Percentiles rank a stretch among this genome's conserved stretches.
Evolutionary conservation across 1,140 invertebrate genomes (phyloP).

Genomic region (Diabrotica undecimpunctata): DNA sequence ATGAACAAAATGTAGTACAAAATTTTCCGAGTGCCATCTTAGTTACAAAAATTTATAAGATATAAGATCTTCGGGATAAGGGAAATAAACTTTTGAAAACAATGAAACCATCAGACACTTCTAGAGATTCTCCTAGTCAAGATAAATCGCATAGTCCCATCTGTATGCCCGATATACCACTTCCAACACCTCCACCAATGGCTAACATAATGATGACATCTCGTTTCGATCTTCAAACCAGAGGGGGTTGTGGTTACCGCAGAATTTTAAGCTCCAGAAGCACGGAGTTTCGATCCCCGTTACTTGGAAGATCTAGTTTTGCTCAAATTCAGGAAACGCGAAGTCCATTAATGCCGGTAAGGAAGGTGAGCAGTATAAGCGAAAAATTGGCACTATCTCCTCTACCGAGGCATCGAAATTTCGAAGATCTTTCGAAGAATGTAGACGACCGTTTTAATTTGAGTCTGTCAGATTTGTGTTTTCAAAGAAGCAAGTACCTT

Average conservation of each 20-base stretch:
- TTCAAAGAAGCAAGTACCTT: slow-evolving; percentile 35
- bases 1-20: too few species aligned
- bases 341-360: slow-evolving; percentile 13
- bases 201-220: slow-evolving; percentile 43
- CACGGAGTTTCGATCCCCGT: slow-evolving; percentile 37
- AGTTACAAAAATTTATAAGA: not conserved
- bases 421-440: slow-evolving; percentile 27
- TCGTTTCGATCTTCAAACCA: slow-evolving; percentile 35
- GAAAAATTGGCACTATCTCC: slow-evolving; percentile 30
- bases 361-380: not conserved
- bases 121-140: not conserved
- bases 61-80: not conserved
- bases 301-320: slow-evolving; percentile 23
- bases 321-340: slow-evolving; percentile 6
- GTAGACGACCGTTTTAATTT: slow-evolving; percentile 17
- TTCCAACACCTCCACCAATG: slow-evolving; percentile 46
- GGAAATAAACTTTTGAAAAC: not conserved
- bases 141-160: slow-evolving; percentile 24
- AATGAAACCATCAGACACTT: slow-evolving; percentile 10
- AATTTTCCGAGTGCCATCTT: not conserved
- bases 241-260: slow-evolving; percentile 35
- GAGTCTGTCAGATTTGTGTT: not conserved
- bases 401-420: slow-evolving; percentile 34
- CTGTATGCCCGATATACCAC: slow-evolving; percentile 40
- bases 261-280: slow-evolving; percentile 36